These are phyloP conservation scores for Agelas oroides DNA, from an alignment of 37 sponge, comb jelly and placozoan genomes.

Conservation along the genomic window DNA sequence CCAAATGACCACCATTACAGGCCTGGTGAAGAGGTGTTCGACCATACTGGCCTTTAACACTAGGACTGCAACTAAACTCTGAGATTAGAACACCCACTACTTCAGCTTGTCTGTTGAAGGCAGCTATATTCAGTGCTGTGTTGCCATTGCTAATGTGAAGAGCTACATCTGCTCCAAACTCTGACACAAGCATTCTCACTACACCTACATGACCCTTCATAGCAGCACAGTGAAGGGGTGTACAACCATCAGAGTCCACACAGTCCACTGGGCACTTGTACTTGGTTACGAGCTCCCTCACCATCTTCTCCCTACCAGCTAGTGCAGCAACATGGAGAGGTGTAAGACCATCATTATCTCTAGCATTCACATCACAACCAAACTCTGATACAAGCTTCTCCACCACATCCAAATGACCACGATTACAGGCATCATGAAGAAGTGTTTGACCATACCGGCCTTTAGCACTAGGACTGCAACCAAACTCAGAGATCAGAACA, in stretches of 20 bases:
- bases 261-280: background rate
- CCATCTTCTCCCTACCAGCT: background rate
- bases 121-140: constrained; percentile 12
- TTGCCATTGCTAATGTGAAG: background rate
- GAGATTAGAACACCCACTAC: background rate
- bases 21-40: too few species aligned
- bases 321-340: background rate
- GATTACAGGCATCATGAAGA: background rate
- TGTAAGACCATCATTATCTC: background rate
- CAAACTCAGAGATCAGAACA: constrained; percentile 2
- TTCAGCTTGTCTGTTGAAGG: background rate
- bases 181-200: background rate
- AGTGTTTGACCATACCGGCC: background rate
- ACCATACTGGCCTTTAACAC: too few species aligned
- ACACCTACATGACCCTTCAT: background rate
- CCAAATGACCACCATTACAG: too few species aligned
- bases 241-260: background rate
- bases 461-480: background rate
- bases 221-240: constrained; percentile 1
- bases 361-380: background rate
- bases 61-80: background rate
- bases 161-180: constrained; percentile 6
- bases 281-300: background rate
- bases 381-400: background rate
- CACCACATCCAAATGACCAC: background rate